Evolutionary conservation across 2,113 vertebrate genomes (phyloP).

Genomic region (Indicator indicator): DNA sequence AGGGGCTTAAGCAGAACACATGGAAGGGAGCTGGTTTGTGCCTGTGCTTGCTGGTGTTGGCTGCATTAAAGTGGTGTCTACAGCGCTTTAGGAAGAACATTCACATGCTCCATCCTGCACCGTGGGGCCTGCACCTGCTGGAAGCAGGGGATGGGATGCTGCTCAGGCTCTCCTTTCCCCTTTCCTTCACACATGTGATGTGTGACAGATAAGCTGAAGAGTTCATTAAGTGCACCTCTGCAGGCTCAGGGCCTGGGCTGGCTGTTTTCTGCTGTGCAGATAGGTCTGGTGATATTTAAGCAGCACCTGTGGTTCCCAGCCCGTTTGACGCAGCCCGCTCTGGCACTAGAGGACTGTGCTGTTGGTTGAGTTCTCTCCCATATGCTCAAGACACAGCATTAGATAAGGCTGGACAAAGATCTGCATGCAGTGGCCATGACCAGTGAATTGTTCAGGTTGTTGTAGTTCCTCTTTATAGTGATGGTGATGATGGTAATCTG

Average conservation of each 20-base stretch:
- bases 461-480: background rate
- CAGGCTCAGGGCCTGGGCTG: background rate
- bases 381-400: background rate
- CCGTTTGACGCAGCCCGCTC: background rate
- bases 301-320: background rate
- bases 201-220: background rate
- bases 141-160: background rate
- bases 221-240: background rate
- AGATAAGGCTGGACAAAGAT: background rate
- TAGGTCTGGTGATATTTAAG: background rate
- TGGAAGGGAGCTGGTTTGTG: background rate
- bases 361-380: background rate
- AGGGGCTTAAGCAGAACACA: background rate
- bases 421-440: background rate
- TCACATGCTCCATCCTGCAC: background rate
- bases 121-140: accelerated
- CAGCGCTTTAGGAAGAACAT: background rate
- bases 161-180: background rate
- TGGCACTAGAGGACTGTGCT: background rate
- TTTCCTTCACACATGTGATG: background rate
- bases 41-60: background rate
- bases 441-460: background rate
- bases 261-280: background rate
- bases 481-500: background rate
- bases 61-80: background rate